Conservation (phyloP, 2,888 invertebrate species). For the Pseudoips prasinana region DNA sequence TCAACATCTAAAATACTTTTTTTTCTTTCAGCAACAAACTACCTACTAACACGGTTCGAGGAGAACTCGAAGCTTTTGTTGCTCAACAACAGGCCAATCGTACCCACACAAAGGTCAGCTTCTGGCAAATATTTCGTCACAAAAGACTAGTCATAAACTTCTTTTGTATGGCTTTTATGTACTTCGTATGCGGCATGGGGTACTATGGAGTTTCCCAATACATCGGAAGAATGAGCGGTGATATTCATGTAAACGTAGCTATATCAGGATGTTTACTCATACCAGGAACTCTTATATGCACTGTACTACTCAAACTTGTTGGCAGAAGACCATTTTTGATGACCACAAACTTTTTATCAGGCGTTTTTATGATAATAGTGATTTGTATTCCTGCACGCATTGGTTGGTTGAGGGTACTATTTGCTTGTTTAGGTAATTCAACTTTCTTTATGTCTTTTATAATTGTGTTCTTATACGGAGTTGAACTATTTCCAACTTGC, state of each 20-base stretch:
- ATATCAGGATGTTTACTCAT: slow-evolving; percentile 85
- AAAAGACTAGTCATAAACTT: slow-evolving; percentile 83
- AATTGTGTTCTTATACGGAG: slow-evolving; percentile 90
- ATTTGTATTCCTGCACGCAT: slow-evolving; percentile 41
- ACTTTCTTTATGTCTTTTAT: slow-evolving; percentile 91
- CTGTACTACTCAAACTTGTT: slow-evolving; percentile 81
- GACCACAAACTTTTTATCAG: slow-evolving; percentile 69
- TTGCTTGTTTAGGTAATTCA: slow-evolving; percentile 87
- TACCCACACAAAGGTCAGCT: slow-evolving; percentile 35
- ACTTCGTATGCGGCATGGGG: slow-evolving; percentile 90
- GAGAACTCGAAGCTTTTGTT: slow-evolving; percentile 47
- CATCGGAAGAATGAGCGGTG: slow-evolving; percentile 87
- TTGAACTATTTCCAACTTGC: slow-evolving; percentile 93
- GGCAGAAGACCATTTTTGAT: slow-evolving; percentile 84
- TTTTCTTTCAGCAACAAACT: slow-evolving; percentile 37
- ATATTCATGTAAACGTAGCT: slow-evolving; percentile 90
- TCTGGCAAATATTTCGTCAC: slow-evolving; percentile 59
- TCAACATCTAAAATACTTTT: no score
- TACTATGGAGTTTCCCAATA: slow-evolving; percentile 93
- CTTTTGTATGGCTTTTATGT: slow-evolving; percentile 85
- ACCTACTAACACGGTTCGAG: slow-evolving; percentile 40
- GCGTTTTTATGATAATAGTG: slow-evolving; percentile 51
- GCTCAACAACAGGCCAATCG: slow-evolving; percentile 15
- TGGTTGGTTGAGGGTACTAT: slow-evolving; percentile 74
- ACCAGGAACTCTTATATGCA: slow-evolving; percentile 82